Conservation (phyloP, 2,888 invertebrate species). For the Drosophila dives region DNA sequence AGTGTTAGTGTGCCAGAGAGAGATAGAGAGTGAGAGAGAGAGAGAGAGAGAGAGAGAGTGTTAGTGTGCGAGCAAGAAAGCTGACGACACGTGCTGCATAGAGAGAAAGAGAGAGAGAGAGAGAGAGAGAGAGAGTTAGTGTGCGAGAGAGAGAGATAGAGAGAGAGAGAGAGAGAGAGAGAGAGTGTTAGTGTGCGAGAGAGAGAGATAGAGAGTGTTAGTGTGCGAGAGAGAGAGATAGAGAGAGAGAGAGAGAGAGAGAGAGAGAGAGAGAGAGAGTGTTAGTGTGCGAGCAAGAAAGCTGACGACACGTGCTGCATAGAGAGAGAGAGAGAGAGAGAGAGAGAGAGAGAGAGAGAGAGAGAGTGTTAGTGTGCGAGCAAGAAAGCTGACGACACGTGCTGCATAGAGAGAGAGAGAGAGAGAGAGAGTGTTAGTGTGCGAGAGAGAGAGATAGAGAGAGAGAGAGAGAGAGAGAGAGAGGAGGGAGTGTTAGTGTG, state of each 20-base stretch:
- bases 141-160: no score
- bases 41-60: background rate
- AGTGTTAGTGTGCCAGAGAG: background rate
- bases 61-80: background rate
- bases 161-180: no score
- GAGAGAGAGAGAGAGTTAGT: background rate
- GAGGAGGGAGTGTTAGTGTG: background rate
- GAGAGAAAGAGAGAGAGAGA: no score
- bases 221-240: background rate
- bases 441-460: background rate
- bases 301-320: slow-evolving; percentile 50
- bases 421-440: background rate
- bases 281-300: background rate
- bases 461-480: no score
- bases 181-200: background rate
- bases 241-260: no score
- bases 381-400: slow-evolving; percentile 40
- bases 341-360: no score
- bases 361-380: background rate
- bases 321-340: slow-evolving; percentile 2
- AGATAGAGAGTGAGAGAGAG: background rate
- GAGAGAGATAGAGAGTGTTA: background rate
- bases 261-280: background rate
- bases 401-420: slow-evolving; percentile 48
- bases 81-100: slow-evolving; percentile 51